These are phyloP conservation scores for Paradisaea rubra DNA, from an alignment of 2,113 vertebrate genomes.

Conservation along the genomic window DNA sequence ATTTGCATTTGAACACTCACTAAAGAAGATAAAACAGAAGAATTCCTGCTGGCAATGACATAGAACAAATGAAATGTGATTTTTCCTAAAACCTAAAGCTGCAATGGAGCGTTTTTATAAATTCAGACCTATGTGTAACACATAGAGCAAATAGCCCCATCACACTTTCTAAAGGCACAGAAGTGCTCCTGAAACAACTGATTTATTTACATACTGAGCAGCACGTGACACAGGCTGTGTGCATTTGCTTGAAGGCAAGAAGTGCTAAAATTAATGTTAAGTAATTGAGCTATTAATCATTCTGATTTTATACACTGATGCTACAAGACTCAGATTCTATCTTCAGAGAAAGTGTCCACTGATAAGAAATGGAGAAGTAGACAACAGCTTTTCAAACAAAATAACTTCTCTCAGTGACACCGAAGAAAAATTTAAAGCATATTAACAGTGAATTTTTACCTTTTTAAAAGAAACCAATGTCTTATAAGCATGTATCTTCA, in stretches of 20 bases:
- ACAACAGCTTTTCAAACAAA: background rate
- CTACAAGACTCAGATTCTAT: conserved; percentile 39
- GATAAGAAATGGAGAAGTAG: background rate
- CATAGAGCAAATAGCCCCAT: background rate
- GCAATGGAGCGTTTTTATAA: background rate
- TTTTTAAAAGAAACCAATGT: background rate
- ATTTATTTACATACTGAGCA: background rate
- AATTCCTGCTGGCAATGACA: background rate
- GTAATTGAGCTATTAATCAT: conserved; percentile 58
- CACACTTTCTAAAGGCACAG: background rate
- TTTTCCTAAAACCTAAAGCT: background rate
- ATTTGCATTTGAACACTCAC: background rate
- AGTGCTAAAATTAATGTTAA: conserved; percentile 17
- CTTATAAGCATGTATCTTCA: background rate
- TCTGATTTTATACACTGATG: conserved; percentile 31
- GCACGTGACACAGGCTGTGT: background rate
- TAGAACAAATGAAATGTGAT: background rate
- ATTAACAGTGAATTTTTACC: background rate
- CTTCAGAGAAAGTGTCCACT: conserved; percentile 15
- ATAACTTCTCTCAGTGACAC: background rate
- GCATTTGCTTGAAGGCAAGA: conserved; percentile 31
- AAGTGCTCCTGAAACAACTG: background rate
- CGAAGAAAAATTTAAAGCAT: background rate
- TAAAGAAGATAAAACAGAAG: background rate
- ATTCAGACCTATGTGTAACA: background rate